Conservation (phyloP, 2,888 invertebrate species). For the Limulus polyphemus region DNA sequence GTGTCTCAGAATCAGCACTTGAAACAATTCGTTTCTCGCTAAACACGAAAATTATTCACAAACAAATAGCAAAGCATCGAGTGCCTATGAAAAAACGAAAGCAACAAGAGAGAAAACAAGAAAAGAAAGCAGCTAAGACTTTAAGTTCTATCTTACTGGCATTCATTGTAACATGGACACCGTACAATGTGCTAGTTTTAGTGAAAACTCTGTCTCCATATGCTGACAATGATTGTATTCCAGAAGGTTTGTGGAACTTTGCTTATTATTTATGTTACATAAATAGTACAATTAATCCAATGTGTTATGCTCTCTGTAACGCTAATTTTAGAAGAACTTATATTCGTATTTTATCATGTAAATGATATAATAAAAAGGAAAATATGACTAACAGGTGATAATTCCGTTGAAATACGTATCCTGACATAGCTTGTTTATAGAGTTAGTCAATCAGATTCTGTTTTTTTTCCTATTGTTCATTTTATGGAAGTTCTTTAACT, state of each 20-base stretch:
- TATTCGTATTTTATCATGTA: constrained; percentile 83
- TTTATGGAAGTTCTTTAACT: no score
- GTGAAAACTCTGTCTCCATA: constrained; percentile 67
- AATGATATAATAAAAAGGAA: constrained; percentile 80
- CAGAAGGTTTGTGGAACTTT: constrained; percentile 81
- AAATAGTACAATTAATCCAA: constrained; percentile 95
- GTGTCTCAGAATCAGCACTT: constrained; percentile 17
- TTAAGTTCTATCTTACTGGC: constrained; percentile 89
- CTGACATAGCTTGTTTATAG: no score
- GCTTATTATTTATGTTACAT: constrained; percentile 98
- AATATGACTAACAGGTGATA: constrained; percentile 55
- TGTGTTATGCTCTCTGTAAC: constrained; percentile 97
- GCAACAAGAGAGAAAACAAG: constrained; percentile 85
- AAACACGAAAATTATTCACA: constrained; percentile 61
- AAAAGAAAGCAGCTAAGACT: constrained; percentile 95
- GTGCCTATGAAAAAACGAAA: constrained; percentile 59
- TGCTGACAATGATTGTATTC: constrained; percentile 66
- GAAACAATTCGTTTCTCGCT: constrained; percentile 26
- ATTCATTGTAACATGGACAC: constrained; percentile 98
- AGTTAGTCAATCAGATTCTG: no score
- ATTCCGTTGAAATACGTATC: neutral
- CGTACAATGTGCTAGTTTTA: constrained; percentile 85
- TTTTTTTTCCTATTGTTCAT: no score
- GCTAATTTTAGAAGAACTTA: constrained; percentile 93
- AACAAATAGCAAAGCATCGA: constrained; percentile 6